Evolutionary conservation across 2,888 invertebrate genomes (phyloP).

Genomic region (Chesias legatella): DNA sequence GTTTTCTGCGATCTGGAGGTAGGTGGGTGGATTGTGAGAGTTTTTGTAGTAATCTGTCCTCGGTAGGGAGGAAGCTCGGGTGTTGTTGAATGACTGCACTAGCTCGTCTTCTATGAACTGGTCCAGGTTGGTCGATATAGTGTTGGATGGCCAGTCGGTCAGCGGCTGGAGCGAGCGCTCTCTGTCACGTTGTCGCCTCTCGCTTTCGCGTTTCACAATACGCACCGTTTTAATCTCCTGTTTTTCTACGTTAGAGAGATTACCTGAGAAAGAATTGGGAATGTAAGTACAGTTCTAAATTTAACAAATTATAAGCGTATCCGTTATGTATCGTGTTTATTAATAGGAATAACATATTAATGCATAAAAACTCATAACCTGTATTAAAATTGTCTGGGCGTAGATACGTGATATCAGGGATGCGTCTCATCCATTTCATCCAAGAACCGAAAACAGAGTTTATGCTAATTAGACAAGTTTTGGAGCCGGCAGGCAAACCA

Average conservation of each 20-base stretch:
- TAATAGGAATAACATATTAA: no score
- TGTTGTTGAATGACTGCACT: constrained; percentile 58
- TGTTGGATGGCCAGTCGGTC: constrained; percentile 67
- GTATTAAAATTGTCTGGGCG: no score
- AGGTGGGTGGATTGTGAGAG: constrained; percentile 49
- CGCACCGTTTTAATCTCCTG: constrained; percentile 95
- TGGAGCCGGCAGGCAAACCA: no score
- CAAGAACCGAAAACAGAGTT: no score
- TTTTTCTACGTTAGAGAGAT: constrained; percentile 87
- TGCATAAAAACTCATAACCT: no score
- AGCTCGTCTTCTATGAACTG: constrained; percentile 74
- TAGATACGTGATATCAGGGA: no score
- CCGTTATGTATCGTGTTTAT: no score
- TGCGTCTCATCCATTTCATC: no score
- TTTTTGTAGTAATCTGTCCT: constrained; percentile 65
- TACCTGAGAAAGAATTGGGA: constrained; percentile 76
- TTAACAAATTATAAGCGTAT: neutral
- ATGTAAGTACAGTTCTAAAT: no score
- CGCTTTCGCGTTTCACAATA: constrained; percentile 95
- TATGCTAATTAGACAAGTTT: no score
- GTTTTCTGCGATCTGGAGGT: constrained; percentile 52
- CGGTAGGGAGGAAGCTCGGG: constrained; percentile 77
- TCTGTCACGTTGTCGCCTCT: constrained; percentile 89
- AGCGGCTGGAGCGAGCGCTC: constrained; percentile 82
- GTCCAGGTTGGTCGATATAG: constrained; percentile 65